Conservation (phyloP, 2,113 vertebrate species). For the Alethe castanea region DNA sequence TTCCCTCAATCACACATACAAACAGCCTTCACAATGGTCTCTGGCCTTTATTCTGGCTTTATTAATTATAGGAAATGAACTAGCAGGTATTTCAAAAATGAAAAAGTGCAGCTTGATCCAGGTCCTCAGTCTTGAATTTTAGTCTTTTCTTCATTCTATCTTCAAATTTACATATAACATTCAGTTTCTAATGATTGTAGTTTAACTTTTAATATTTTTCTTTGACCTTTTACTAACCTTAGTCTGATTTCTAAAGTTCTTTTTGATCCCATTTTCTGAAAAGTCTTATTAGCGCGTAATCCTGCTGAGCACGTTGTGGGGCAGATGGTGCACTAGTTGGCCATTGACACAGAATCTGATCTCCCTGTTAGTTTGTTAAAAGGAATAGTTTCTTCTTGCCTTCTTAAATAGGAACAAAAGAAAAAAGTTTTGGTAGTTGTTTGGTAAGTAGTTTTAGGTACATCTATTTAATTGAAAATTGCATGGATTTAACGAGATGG, state of each 20-base stretch:
- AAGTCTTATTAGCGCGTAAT: conserved; percentile 58
- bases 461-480: neutral
- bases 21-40: neutral
- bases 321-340: conserved; percentile 47
- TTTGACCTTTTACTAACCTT: conserved; percentile 55
- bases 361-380: conserved; percentile 23
- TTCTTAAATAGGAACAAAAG: neutral
- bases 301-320: conserved; percentile 32
- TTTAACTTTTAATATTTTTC: conserved; percentile 10
- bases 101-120: neutral
- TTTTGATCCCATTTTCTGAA: conserved; percentile 62
- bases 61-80: neutral
- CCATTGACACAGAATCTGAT: conserved; percentile 41
- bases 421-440: neutral
- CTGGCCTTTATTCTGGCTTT: neutral
- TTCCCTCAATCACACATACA: neutral
- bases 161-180: neutral
- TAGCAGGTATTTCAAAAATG: neutral
- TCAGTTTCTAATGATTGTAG: neutral
- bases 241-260: conserved; percentile 46
- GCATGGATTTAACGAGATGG: neutral
- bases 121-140: neutral
- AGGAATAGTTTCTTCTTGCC: neutral
- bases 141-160: neutral
- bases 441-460: neutral